Evolutionary conservation across 2,797 vertebrate species (phyloP).

Genomic region (Enteromius unitaeniatus): DNA sequence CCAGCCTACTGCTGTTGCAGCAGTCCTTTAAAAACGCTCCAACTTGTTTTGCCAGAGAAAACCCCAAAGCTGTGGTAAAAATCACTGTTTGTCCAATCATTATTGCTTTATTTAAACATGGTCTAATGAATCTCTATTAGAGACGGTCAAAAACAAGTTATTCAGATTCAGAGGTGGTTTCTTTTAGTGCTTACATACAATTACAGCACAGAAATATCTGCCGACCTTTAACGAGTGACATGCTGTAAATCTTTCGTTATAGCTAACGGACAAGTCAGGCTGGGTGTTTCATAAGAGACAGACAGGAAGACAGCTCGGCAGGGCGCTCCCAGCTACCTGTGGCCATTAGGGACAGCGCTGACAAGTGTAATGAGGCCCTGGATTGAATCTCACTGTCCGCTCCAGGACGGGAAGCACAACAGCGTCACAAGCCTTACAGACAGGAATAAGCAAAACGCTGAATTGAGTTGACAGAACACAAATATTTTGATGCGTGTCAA

Average conservation of each 20-base stretch:
- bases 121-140: constrained; percentile 4
- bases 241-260: constrained; percentile 4
- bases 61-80: constrained; percentile 8
- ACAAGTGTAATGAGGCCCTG: constrained; percentile 44
- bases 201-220: not conserved
- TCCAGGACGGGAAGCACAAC: constrained; percentile 12
- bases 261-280: not conserved
- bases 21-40: not conserved
- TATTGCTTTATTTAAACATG: not conserved
- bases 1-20: not conserved
- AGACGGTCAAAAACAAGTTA: not conserved
- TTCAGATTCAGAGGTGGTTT: not conserved
- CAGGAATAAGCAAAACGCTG: not conserved
- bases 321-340: constrained; percentile 29
- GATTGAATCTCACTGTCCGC: constrained; percentile 19
- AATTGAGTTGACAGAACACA: constrained; percentile 9
- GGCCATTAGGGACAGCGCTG: constrained; percentile 48
- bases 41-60: not conserved
- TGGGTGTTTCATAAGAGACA: not conserved
- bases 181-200: not conserved
- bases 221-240: not conserved
- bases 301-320: constrained; percentile 22
- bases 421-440: constrained; percentile 7
- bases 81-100: not conserved
- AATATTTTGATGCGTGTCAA: constrained; percentile 8